phyloP scores from a whole-genome alignment of 2,888 invertebrate species.

The Lepidocyrtinus sp. region DNA sequence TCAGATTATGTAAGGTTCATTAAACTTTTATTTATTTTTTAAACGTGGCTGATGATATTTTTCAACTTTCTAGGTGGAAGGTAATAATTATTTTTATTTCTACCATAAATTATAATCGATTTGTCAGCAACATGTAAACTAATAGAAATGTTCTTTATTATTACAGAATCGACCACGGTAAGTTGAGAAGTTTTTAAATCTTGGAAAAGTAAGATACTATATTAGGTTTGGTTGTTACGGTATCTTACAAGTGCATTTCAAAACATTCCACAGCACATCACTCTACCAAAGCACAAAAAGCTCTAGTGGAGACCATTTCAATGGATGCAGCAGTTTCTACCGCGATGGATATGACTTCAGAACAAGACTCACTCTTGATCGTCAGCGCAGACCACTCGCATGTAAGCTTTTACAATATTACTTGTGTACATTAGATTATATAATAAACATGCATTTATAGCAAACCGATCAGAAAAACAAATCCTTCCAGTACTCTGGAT shows the following conservation, averaged over 20 bases:
- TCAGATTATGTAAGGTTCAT: neutral
- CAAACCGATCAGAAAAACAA: too few species aligned
- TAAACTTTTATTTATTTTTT: neutral
- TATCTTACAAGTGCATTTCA: too few species aligned
- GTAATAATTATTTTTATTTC: too few species aligned
- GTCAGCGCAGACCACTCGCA: conserved; percentile 91
- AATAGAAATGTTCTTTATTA: neutral
- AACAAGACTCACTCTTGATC: conserved; percentile 80
- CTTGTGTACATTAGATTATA: too few species aligned
- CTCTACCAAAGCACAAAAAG: conserved; percentile 67
- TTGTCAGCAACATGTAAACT: too few species aligned
- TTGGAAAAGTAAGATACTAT: too few species aligned
- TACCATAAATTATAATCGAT: too few species aligned
- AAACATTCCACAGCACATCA: conserved; percentile 70
- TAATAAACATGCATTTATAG: too few species aligned
- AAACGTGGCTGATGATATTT: neutral
- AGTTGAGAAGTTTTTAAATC: neutral
- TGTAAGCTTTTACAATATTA: conserved; percentile 72
- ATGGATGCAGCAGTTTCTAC: conserved; percentile 64
- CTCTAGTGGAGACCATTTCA: conserved; percentile 67
- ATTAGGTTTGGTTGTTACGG: too few species aligned
- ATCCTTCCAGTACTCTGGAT: too few species aligned
- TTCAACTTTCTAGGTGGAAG: neutral
- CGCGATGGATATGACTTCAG: conserved; percentile 66
- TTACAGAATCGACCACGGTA: conserved; percentile 48